Evolutionary conservation across 2,797 vertebrate species (phyloP).

Genomic region (Buphagus erythrorhynchus): DNA sequence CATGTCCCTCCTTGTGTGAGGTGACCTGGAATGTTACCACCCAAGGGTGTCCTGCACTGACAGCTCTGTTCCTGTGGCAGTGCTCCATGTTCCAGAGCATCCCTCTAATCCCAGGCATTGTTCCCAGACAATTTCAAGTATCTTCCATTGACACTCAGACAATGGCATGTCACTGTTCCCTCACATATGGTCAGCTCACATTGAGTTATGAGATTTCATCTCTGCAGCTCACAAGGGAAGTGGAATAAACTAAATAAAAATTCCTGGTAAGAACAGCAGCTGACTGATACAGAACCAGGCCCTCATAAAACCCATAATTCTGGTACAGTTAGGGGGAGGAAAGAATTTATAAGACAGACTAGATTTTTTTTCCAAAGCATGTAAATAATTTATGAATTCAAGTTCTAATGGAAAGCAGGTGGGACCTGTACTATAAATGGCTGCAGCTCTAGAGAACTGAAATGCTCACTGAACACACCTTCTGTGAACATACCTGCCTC

Average conservation of each 20-base stretch:
- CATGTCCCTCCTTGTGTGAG: background rate
- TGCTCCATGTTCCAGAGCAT: background rate
- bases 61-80: background rate
- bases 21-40: background rate
- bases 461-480: background rate
- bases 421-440: background rate
- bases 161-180: background rate
- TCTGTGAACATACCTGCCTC: background rate
- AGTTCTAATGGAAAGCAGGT: background rate
- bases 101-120: background rate
- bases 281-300: background rate
- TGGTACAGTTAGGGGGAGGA: background rate
- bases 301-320: background rate
- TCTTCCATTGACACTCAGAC: background rate
- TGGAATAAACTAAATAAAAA: background rate
- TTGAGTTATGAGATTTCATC: background rate
- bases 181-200: background rate
- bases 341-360: background rate
- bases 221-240: background rate
- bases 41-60: background rate
- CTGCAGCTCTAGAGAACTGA: background rate
- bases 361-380: background rate
- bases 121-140: background rate
- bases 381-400: background rate
- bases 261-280: background rate